phyloP scores from a whole-genome alignment of 2,797 vertebrate genomes.

The Atherinosoma microstoma region DNA sequence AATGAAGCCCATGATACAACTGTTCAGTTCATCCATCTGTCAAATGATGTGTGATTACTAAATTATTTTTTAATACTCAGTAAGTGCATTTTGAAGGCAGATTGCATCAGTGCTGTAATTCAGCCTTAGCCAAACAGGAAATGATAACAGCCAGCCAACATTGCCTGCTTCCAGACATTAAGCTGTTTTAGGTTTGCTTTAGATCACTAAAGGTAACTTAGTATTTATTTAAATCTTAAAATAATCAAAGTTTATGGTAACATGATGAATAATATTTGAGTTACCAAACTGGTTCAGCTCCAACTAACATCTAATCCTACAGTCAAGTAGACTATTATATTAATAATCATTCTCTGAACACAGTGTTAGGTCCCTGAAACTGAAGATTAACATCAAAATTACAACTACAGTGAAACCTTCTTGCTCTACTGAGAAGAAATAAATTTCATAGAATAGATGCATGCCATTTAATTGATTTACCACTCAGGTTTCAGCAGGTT shows the following conservation, averaged over 20 bases:
- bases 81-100: constrained; percentile 2
- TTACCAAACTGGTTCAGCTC: constrained; percentile 4
- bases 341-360: not conserved
- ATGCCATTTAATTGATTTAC: not conserved
- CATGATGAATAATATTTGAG: constrained; percentile 2
- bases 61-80: constrained; percentile 23
- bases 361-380: not conserved
- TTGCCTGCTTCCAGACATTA: not conserved
- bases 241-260: constrained; percentile 5
- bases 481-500: not conserved
- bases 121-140: constrained; percentile 6
- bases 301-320: not conserved
- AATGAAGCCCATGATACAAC: constrained; percentile 33
- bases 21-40: constrained; percentile 36
- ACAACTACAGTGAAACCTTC: not conserved
- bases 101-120: not conserved
- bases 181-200: constrained; percentile 5
- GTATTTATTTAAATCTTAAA: constrained; percentile 2
- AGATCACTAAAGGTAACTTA: not conserved
- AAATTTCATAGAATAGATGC: not conserved
- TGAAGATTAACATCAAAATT: not conserved
- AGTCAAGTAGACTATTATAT: not conserved
- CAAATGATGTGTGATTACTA: constrained; percentile 17
- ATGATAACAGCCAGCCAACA: constrained; percentile 13
- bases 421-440: not conserved